Percentiles rank a stretch among this genome's conserved stretches.
phyloP scores from a whole-genome alignment of 2,888 invertebrate genomes.

The Epirrita christyi region DNA sequence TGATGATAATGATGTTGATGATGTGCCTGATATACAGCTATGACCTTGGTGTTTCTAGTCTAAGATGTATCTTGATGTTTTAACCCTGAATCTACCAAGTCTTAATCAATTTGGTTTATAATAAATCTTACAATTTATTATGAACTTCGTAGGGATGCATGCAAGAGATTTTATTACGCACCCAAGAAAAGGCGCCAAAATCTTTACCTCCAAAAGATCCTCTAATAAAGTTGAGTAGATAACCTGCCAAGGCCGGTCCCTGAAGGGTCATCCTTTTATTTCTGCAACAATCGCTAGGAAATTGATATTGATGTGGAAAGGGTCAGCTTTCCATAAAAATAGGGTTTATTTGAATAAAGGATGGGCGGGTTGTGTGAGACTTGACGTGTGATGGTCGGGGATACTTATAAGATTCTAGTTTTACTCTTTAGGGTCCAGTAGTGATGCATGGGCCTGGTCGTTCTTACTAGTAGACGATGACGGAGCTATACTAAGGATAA shows the following conservation, averaged over 20 bases:
- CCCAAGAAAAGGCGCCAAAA: conserved; percentile 37
- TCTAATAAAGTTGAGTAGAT: conserved; percentile 79
- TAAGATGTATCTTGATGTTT: too few relatives aligned
- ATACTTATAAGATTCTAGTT: conserved; percentile 75
- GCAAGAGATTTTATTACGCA: conserved; percentile 18
- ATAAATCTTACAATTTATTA: conserved; percentile 7
- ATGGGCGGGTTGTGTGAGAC: conserved; percentile 70
- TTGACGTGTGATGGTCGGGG: conserved; percentile 68
- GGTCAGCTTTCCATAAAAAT: conserved; percentile 84
- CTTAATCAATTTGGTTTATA: not conserved
- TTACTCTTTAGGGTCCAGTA: conserved; percentile 46
- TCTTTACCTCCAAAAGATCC: conserved; percentile 62
- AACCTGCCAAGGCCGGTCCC: conserved; percentile 70
- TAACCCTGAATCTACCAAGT: too few relatives aligned
- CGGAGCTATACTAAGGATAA: conserved; percentile 30
- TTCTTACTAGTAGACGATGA: conserved; percentile 52
- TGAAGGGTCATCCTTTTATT: conserved; percentile 84
- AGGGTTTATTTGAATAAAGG: conserved; percentile 85
- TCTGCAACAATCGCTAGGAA: conserved; percentile 83
- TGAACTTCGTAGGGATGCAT: not conserved
- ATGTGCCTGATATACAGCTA: too few relatives aligned
- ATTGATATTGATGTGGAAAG: conserved; percentile 85
- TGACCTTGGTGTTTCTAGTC: too few relatives aligned
- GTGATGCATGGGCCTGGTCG: conserved; percentile 61
- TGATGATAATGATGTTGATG: too few relatives aligned